A percentile compares a stretch with the other conserved stretches of the same genome.
These are phyloP conservation scores for Rugalucina vietnamica DNA, from an alignment of 2,888 invertebrate species.

Conservation along the genomic window DNA sequence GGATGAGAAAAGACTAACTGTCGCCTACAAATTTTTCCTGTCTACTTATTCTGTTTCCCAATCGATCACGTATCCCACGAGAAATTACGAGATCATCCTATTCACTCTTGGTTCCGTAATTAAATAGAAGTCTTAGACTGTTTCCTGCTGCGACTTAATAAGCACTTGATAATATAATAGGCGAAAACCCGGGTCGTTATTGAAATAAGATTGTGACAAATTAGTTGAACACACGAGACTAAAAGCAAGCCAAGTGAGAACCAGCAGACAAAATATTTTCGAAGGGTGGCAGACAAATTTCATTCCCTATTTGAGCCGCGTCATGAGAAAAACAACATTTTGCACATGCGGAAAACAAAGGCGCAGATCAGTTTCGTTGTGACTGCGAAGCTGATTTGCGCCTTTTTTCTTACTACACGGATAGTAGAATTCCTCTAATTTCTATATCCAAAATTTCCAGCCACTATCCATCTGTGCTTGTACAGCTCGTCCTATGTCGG, in stretches of 20 bases:
- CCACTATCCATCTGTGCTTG: too few relatives aligned
- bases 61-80: constrained; percentile 16
- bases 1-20: background rate
- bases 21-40: constrained; percentile 1
- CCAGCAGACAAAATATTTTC: constrained; percentile 8
- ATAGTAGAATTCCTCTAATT: too few relatives aligned
- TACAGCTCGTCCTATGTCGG: too few relatives aligned
- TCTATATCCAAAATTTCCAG: too few relatives aligned
- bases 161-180: constrained; percentile 9
- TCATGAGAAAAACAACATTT: too few relatives aligned
- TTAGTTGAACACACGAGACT: background rate
- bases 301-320: too few relatives aligned
- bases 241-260: background rate
- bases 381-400: too few relatives aligned
- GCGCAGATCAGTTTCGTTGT: too few relatives aligned
- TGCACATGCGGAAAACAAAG: too few relatives aligned
- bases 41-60: background rate
- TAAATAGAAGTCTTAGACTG: constrained; percentile 6
- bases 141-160: background rate
- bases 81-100: constrained; percentile 12
- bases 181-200: constrained; percentile 8
- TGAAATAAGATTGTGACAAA: constrained; percentile 10
- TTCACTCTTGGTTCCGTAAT: background rate
- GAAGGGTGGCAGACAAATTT: background rate
- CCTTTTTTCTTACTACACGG: too few relatives aligned